Base-by-base conservation (phyloP, 1,140 invertebrate species). In the Brachionus rubens region DNA sequence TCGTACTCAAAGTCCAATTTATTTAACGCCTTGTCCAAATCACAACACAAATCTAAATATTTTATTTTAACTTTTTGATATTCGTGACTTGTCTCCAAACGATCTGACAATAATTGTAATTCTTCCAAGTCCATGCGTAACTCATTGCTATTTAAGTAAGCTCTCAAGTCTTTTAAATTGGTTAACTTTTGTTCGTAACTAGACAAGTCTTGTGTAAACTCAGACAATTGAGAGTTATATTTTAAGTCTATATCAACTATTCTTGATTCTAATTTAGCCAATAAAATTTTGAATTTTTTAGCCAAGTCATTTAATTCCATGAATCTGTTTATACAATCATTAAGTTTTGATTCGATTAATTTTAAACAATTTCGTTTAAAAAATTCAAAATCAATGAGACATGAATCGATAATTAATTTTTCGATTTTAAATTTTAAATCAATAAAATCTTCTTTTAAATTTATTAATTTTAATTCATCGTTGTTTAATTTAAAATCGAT, bases 401-500 rank as follows among this genome's bases (percentile, higher is more conserved):
- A 3, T 19, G n/a, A 24, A 12, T 65, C 21, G 4, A 1, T 26
- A 1, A 41, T 43, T 26, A 36, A 65, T 43, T 65, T 28, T 43
- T 65, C 59, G 26, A 65, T 43, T 14, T n/a, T 43, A 28, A 65
- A 3, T 24, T 19, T 65, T 65, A 65, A 43, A 65, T 26, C 10
- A 3, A 65, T 14, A 65, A 65, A 65, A 26, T 46, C 14, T 1
- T 65, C 19, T 65, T 65, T 65, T 46, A 65, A 65, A 65, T 43
- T 12, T 9, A 46, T 21, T 14, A 65, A 28, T 2, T 65, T 65
- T n/a, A 30, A 19, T 48, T 72, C 46, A 3, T 54, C 50, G 19
- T 40, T 72, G 14, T 12, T 54, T 33, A 70, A 12, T 16, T 72
- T 54, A 48, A 48, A 72, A 28, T 72, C 68, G 3, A 28, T n/a